Evolutionary conservation across 2,113 vertebrate species (phyloP), one percentile per base, ranked within the genome.

Genomic region (Phasianus colchicus): DNA sequence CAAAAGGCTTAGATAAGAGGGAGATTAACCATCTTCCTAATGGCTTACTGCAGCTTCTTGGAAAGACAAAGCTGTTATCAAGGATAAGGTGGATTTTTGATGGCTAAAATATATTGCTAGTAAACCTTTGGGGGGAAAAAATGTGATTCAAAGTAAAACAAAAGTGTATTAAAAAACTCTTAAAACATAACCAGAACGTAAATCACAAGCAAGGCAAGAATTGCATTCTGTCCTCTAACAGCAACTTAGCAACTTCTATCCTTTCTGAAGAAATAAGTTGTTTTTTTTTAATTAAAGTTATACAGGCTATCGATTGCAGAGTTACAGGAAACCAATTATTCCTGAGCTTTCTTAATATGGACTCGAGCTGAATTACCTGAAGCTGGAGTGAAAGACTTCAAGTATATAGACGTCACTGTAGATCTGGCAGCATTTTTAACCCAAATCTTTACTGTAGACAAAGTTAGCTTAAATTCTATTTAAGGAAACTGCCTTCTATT

Each of bases 391-490:
- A 84, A 60, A 70, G 38, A 50, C 42, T 88, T 42, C n/a, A 88
- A 91, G 72, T 18, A 60, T 9, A 63, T 69, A 67, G 79, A 83
- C 17, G 1, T 67, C 92, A 71, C 57, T 24, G 27, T 0, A 52
- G 54, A 85, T 61, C 89, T 91, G 80, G 79, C 72, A 83, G 72
- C 47, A 76, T 67, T 96, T 81, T 86, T 74, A 90, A 93, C 76
- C 83, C 83, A 90, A 93, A 88, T 93, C 86, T 50, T 45, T 63
- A 72, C 92, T 94, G 88, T 67, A 96, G 92, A 94, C 76, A 0
- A 96, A 96, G 93, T 96, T 90, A 93, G 92, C 90, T 96, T 83
- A 83, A 77, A 83, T 88, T 88, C 93, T 96, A 95, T 96, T 95
- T 96, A 10, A 55, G 61, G 93, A 77, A 96, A 67, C 21, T 91